Percentiles rank a stretch among this genome's conserved stretches.
Evolutionary conservation across 1,140 invertebrate genomes (phyloP).

Genomic region (Brachionus paranguensis): DNA sequence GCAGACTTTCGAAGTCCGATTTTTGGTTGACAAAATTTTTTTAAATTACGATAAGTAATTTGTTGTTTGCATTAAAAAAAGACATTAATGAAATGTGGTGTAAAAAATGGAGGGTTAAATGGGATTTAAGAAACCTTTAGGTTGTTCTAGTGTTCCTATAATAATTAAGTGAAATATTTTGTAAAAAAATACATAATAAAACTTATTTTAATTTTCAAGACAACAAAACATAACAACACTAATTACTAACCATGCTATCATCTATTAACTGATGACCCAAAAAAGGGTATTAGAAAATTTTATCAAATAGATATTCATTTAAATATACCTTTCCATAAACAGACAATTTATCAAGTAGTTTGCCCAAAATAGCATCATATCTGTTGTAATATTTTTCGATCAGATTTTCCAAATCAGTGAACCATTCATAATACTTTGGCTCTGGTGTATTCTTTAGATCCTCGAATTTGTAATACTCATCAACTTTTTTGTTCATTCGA

Average conservation of each 20-base stretch:
- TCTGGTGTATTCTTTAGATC: neutral
- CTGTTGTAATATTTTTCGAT: constrained; percentile 26
- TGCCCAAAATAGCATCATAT: neutral
- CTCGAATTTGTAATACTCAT: neutral
- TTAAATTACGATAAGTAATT: too few relatives aligned
- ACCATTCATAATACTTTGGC: constrained; percentile 23
- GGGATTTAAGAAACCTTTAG: too few relatives aligned
- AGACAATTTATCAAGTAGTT: neutral
- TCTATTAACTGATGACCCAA: neutral
- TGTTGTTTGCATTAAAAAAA: too few relatives aligned
- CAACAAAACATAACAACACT: neutral
- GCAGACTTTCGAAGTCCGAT: too few relatives aligned
- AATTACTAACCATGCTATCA: neutral
- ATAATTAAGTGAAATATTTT: neutral
- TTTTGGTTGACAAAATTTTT: too few relatives aligned
- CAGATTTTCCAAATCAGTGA: neutral
- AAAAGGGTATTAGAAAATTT: neutral
- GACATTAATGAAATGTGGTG: too few relatives aligned
- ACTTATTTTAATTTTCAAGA: neutral
- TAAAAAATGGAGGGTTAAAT: too few relatives aligned
- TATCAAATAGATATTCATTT: neutral
- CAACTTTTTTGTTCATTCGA: neutral
- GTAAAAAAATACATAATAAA: too few relatives aligned
- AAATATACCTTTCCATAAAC: constrained; percentile 13
- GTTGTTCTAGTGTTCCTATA: too few relatives aligned